A percentile compares a stretch with the other conserved stretches of the same genome.
phyloP scores from a whole-genome alignment of 2,797 vertebrate genomes.

The Fringilla coelebs region DNA sequence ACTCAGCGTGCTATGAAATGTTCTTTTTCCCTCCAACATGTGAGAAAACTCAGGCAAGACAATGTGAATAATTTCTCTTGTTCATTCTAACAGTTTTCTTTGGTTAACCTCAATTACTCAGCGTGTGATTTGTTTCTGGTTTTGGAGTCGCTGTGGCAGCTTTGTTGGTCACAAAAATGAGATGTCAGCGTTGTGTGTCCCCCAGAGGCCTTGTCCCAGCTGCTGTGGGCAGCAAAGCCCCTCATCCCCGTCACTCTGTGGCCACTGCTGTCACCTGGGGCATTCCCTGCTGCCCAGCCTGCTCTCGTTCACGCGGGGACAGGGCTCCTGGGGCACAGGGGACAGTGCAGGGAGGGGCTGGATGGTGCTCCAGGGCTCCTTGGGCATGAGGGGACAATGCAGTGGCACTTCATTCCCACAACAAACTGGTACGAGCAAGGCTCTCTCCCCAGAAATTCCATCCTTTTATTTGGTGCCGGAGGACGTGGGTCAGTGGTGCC shows the following conservation, averaged over 20 bases:
- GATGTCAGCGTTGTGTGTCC: background rate
- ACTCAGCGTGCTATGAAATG: fast-evolving
- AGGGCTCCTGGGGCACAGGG: background rate
- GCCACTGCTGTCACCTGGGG: background rate
- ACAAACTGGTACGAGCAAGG: background rate
- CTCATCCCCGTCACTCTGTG: too few relatives aligned
- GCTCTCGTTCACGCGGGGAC: fast-evolving
- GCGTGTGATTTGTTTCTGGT: background rate
- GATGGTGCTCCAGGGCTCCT: too few relatives aligned
- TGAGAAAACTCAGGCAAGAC: background rate
- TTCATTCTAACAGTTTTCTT: background rate
- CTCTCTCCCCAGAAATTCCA: too few relatives aligned
- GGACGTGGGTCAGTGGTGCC: background rate
- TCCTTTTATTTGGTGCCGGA: background rate
- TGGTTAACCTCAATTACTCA: background rate
- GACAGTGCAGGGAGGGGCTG: background rate
- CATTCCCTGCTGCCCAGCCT: background rate
- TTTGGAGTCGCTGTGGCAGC: background rate
- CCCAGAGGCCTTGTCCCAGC: fast-evolving
- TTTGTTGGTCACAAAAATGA: background rate
- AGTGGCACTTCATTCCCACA: background rate
- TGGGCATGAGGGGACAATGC: background rate
- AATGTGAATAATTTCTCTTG: background rate
- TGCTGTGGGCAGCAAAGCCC: background rate
- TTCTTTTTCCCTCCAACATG: fast-evolving